Percentiles rank a stretch among this genome's conserved stretches.
phyloP scores from a whole-genome alignment of 1,140 invertebrate species.

The Metaphire vulgaris region DNA sequence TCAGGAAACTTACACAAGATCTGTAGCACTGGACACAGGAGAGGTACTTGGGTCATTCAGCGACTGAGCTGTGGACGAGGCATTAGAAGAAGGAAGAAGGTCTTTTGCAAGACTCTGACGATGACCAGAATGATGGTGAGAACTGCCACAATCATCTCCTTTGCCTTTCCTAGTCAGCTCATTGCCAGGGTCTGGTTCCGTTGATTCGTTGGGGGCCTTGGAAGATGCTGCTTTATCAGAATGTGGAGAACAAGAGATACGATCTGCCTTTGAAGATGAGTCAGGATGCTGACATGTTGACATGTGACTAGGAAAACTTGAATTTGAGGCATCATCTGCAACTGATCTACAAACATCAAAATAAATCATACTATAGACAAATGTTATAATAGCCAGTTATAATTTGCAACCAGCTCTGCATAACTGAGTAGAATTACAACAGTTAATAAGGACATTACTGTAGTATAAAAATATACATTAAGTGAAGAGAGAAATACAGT shows the following conservation, averaged over 20 bases:
- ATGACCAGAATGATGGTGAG: neutral
- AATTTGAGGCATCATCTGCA: neutral
- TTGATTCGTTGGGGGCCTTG: neutral
- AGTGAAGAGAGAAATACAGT: too few relatives aligned
- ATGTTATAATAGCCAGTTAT: too few relatives aligned
- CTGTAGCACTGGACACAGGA: neutral
- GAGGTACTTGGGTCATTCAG: neutral
- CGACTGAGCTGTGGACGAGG: neutral
- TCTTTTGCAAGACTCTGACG: neutral
- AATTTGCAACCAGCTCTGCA: too few relatives aligned
- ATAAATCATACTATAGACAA: too few relatives aligned
- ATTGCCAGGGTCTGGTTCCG: neutral
- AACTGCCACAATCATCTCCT: neutral
- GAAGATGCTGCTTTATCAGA: neutral
- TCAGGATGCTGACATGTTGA: neutral
- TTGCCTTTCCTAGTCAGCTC: neutral
- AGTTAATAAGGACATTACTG: too few relatives aligned
- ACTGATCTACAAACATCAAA: neutral
- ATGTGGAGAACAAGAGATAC: neutral
- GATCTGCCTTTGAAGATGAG: neutral
- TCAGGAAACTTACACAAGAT: neutral
- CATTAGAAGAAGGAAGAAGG: neutral
- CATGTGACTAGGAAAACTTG: neutral
- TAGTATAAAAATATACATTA: too few relatives aligned
- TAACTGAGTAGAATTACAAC: neutral